Percentiles rank a stretch among this genome's conserved stretches.
These are phyloP conservation scores for Trichechus manatus DNA, from an alignment of 2,113 vertebrate species.

Conservation along the genomic window DNA sequence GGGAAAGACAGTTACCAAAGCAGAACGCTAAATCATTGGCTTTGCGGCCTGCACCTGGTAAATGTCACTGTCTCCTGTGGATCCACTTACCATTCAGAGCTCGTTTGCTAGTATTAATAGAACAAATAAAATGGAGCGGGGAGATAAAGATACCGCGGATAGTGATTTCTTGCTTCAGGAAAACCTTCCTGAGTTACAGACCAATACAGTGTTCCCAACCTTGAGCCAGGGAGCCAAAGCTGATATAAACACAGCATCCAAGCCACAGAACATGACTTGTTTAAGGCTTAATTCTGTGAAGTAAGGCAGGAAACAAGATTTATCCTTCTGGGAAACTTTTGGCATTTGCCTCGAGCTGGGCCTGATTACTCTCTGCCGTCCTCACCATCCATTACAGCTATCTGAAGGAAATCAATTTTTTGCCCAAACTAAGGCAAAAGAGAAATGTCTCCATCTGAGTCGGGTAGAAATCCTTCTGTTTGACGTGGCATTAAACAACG, in stretches of 20 bases:
- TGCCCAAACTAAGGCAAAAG: slow-evolving; percentile 89
- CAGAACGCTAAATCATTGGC: slow-evolving; percentile 83
- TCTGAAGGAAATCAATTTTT: slow-evolving; percentile 90
- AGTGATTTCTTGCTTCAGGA: slow-evolving; percentile 85
- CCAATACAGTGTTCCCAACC: slow-evolving; percentile 83
- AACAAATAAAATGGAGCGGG: slow-evolving; percentile 87
- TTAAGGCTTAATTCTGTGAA: slow-evolving; percentile 92
- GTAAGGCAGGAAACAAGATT: slow-evolving; percentile 93
- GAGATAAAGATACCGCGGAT: slow-evolving; percentile 82
- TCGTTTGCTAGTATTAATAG: slow-evolving; percentile 86
- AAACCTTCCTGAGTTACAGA: slow-evolving; percentile 86
- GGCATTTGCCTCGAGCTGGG: slow-evolving; percentile 91
- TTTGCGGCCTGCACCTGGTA: slow-evolving; percentile 88
- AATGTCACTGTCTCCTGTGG: slow-evolving; percentile 87
- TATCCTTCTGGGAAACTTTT: slow-evolving; percentile 93
- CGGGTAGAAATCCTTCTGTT: slow-evolving; percentile 88
- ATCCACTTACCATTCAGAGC: slow-evolving; percentile 84
- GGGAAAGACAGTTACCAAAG: slow-evolving; percentile 85
- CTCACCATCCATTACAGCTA: slow-evolving; percentile 92
- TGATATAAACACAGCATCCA: slow-evolving; percentile 90
- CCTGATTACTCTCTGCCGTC: slow-evolving; percentile 93
- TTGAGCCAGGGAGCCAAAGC: slow-evolving; percentile 87
- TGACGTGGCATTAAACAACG: slow-evolving; percentile 89
- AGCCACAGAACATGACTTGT: slow-evolving; percentile 92
- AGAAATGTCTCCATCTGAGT: slow-evolving; percentile 88